Base-by-base conservation (phyloP, 1,140 invertebrate genomes). In the Holcopasites calliopsidis region DNA sequence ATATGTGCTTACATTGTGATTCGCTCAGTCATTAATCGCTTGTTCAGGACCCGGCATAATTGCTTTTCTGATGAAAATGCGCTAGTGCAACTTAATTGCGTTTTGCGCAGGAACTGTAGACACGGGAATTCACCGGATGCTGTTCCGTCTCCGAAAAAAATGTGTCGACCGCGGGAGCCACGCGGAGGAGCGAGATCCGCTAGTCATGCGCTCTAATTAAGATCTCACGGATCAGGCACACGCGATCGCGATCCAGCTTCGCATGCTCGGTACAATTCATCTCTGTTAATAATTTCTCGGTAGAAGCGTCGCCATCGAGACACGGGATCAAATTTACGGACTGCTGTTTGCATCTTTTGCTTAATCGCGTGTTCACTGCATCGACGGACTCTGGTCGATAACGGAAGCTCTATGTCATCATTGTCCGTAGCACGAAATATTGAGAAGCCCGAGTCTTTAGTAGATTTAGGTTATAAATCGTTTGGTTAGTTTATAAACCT, bases 161-260 rank as follows among this genome's bases (percentile, higher is more conserved):
- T 80, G 26, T n/a, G 28, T 47, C 23, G 69, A 35, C 50, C 73
- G 47, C 52, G 68, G 72, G 77, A 70, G 77, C 77, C 70, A 47
- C 79, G 61, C 69, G 57, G 26, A 40, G 62, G 38, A 73, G 69
- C 64, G 47, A 64, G 70, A 83, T 75, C 58, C 73, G 77, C 85
- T 64, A 85, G 85, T 85, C 85, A 85, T 74, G 78, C 82, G 75
- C 74, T 85, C 79, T 81, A 86, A 85, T 85, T 86, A 85, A 82
- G 76, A 83, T 77, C 73, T 82, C 73, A 76, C 79, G 79, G 69
- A 80, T 79, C 66, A 66, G 55, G 61, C 55, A 71, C 70, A 86
- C 81, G 78, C 83, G 73, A 86, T 82, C 68, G 47, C 50, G 80
- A 73, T 64, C 62, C 55, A 18, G 3, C 44, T 55, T 13, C 49